A percentile compares a stretch with the other conserved stretches of the same genome.
These are phyloP conservation scores for Coptodon rendalli DNA, from an alignment of 2,113 vertebrate species.

Conservation along the genomic window DNA sequence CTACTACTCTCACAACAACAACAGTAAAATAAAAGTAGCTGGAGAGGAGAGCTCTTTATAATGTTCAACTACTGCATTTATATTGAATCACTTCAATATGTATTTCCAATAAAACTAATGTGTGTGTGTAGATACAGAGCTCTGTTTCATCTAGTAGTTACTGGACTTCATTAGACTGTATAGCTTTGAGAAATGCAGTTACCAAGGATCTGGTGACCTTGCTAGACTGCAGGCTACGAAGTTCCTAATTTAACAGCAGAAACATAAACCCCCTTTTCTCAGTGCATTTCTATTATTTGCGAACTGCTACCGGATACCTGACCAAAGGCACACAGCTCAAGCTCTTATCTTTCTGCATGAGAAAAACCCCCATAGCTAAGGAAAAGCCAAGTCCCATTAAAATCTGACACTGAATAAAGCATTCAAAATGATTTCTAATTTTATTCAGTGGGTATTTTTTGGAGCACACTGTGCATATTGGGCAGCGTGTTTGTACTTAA, in stretches of 20 bases:
- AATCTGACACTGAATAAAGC: neutral
- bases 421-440: neutral
- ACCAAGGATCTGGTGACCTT: neutral
- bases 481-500: neutral
- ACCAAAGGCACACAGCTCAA: neutral
- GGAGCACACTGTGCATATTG: neutral
- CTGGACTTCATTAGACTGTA: neutral
- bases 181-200: neutral
- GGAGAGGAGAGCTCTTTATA: neutral
- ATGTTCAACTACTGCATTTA: neutral
- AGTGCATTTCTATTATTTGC: neutral
- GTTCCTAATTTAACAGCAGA: neutral
- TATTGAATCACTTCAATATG: neutral
- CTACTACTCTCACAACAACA: neutral
- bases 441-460: neutral
- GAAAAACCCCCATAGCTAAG: neutral
- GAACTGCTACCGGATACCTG: neutral
- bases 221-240: neutral
- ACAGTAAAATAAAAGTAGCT: neutral
- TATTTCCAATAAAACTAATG: neutral
- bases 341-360: neutral
- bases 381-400: neutral
- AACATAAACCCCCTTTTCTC: neutral
- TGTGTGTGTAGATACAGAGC: neutral
- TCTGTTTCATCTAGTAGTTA: neutral